Evolutionary conservation across 2,113 vertebrate species (phyloP), one percentile per base, ranked within the genome.

Genomic region (Gracilinanus agilis): DNA sequence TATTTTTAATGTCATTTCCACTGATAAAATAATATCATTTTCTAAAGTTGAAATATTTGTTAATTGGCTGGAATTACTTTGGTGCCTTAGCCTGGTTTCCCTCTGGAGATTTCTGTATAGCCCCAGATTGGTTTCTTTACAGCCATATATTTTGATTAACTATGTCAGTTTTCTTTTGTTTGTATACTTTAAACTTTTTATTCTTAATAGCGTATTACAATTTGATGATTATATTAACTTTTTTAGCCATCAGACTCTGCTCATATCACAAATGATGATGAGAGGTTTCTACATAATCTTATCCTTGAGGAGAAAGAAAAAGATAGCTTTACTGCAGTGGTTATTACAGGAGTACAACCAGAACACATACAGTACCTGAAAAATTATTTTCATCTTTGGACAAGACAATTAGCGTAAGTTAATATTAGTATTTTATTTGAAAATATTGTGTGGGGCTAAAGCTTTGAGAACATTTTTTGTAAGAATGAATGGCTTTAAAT

Each of bases 351-450:
- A 91, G 96, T 99, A 21, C 98, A 98, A 34, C 95, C 98, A 67
- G 98, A 98, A 23, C 99, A 99, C 89, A 97, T 99, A 90, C 96
- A 97, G 49, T 99, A 99, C 95, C 98, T 99, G 97, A 99, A 99
- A 98, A 97, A 99, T 8, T 95, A 98, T 94, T 99, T 99, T 89
- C 75, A 97, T 56, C 97, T 98, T 91, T 99, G 99, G 99, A 99
- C 99, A 95, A 99, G 98, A 96, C 98, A 99, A 94, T 98, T 99
- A 94, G 98, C 99, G 99, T 99, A 97, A 99, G 99, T 99, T 92
- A 92, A 91, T 89, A 75, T 89, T 95, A 58, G 55, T 88, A 91
- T 93, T 94, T 94, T 44, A 55, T 56, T 95, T 27, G 55, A 54
- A 75, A 93, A 83, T 83, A 83, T 40, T 40, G 16, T 75, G 34